phyloP scores from a whole-genome alignment of 2,888 invertebrate genomes.

The Andrena praecox region DNA sequence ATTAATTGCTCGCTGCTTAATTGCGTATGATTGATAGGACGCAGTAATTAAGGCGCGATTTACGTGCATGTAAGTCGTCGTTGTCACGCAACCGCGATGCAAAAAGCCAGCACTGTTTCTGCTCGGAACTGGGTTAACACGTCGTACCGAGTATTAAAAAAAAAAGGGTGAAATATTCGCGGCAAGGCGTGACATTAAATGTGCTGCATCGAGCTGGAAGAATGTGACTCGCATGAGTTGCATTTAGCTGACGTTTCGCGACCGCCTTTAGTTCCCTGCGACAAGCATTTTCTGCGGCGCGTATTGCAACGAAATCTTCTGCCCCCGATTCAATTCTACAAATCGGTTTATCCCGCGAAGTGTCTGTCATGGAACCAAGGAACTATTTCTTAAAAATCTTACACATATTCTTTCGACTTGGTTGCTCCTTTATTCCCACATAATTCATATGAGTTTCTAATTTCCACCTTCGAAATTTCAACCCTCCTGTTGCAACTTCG shows the following conservation, averaged over 20 bases:
- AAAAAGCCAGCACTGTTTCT: conserved; percentile 3
- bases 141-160: background rate
- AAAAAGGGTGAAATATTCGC: conserved; percentile 4
- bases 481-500: too few relatives aligned
- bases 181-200: background rate
- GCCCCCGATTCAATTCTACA: conserved; percentile 3
- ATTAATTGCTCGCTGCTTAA: conserved; percentile 6
- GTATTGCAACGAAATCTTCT: background rate
- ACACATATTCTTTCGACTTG: background rate
- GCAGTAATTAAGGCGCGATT: conserved; percentile 29
- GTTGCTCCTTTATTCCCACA: too few relatives aligned
- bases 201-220: conserved; percentile 21
- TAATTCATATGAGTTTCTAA: too few relatives aligned
- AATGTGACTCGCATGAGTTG: conserved; percentile 30
- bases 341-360: conserved; percentile 17
- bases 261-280: background rate
- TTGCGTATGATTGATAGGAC: background rate
- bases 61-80: conserved; percentile 12
- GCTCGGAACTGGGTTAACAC: conserved; percentile 43
- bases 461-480: too few relatives aligned
- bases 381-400: background rate
- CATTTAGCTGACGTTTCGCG: conserved; percentile 15
- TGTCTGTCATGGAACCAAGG: background rate
- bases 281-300: background rate
- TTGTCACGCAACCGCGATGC: conserved; percentile 27